These are phyloP conservation scores for Gila orcuttii DNA, from an alignment of 2,113 vertebrate species.

Conservation along the genomic window DNA sequence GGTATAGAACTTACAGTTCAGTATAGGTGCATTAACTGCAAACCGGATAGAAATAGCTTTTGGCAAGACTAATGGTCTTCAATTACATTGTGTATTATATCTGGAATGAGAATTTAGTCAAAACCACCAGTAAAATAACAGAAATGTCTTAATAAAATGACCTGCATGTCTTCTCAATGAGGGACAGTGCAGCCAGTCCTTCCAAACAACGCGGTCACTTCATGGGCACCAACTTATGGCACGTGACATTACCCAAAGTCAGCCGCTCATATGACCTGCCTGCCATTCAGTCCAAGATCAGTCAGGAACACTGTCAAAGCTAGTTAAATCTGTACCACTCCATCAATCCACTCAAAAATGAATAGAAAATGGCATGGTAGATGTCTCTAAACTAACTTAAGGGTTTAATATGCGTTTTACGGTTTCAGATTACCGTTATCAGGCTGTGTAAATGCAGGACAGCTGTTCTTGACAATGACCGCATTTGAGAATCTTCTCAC, in stretches of 20 bases:
- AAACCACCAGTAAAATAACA: not conserved
- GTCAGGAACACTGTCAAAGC: constrained; percentile 4
- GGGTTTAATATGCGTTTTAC: not conserved
- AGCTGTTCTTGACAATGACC: not conserved
- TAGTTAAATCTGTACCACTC: not conserved
- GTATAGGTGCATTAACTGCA: not conserved
- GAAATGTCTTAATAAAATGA: not conserved
- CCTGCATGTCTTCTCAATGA: constrained; percentile 2
- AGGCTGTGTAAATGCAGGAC: not conserved
- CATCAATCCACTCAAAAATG: not conserved
- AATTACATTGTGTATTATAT: not conserved
- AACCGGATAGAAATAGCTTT: not conserved
- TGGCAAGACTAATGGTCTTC: not conserved
- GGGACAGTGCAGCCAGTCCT: not conserved
- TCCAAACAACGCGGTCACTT: constrained; percentile 40
- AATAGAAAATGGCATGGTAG: not conserved
- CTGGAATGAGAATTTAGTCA: not conserved
- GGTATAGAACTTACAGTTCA: not conserved
- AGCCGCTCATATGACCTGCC: not conserved
- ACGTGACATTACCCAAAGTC: constrained; percentile 1
- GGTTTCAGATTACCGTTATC: not conserved
- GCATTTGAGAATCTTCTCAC: not conserved
- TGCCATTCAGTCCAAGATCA: not conserved
- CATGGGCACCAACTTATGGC: not conserved
- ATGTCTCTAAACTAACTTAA: not conserved